Base-by-base conservation (phyloP, 53 echinoderm and acorn worm genomes). In the Astropecten irregularis region DNA sequence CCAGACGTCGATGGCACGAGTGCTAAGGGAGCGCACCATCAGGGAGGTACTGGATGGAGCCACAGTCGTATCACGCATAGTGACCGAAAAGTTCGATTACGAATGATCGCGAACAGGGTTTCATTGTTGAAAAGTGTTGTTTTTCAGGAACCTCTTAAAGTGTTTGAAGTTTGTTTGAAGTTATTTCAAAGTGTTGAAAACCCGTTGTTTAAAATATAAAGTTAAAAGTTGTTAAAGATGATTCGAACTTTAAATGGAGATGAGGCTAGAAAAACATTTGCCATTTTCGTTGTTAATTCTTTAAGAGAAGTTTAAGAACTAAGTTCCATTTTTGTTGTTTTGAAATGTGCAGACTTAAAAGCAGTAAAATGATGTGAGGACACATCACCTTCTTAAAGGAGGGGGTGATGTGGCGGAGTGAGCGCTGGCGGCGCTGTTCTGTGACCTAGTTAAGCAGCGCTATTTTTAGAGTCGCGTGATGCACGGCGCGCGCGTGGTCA, bases 31-130 rank as follows among this genome's bases (percentile, higher is more conserved):
- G 57, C 74, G 56, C 1, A 56, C 40, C 54, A 73, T 40, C 37
- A 73, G 50, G 39, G 74, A 73, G 56, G 55, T 73, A 19, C 36
- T 73, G 56, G 74, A 73, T 73, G 74, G 74, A 23, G 23, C 7
- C 55, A 40, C 23, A 2, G 74, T 55, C 21, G 74, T 73, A 4
- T 28, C 74, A 34, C 56, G 74, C 20, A 23, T 73, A 10, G 74
- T 73, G 20, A 42, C 46, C 3, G 74, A 73, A 21, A 73, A 56
- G 39, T 40, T 30, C 20, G 25, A 31, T 32, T 62, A 31, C 31
- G 20, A 21, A 37, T 9, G 23, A 54, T 73, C 30, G 7, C 25
- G 8, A 2, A 18, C 3, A 40, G 38, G 23, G n/a, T 33, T 64
- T 64, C 3, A 2, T 36, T 27, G 28, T 49, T 29, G 36, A 5